These are phyloP conservation scores for Mythimna albipuncta DNA, from an alignment of 2,888 invertebrate genomes.

Conservation along the genomic window DNA sequence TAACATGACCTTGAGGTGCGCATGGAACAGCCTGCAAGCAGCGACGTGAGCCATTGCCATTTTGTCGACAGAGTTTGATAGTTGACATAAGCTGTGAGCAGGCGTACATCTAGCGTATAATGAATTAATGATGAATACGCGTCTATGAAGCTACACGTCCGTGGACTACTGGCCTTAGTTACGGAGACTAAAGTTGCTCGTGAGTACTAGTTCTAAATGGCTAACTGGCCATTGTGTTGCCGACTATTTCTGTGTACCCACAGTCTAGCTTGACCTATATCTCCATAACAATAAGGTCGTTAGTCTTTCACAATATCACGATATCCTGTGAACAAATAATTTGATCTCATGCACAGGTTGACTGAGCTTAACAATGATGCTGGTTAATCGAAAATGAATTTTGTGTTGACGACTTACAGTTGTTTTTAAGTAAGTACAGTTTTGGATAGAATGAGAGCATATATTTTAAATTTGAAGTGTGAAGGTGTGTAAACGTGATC, in stretches of 20 bases:
- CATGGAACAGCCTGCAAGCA: too few species aligned
- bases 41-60: too few species aligned
- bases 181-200: too few species aligned
- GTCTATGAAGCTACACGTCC: too few species aligned
- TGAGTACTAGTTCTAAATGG: conserved; percentile 5
- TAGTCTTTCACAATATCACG: conserved; percentile 62
- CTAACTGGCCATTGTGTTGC: conserved; percentile 52
- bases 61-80: too few species aligned
- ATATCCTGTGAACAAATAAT: conserved; percentile 58
- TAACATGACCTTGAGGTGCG: too few species aligned
- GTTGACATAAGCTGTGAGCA: too few species aligned
- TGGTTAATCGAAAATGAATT: not conserved
- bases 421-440: not conserved
- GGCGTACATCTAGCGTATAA: too few species aligned
- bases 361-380: conserved; percentile 1
- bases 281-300: conserved; percentile 62
- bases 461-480: conserved; percentile 46
- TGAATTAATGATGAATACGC: too few species aligned
- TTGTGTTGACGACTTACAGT: not conserved
- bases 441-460: conserved; percentile 24
- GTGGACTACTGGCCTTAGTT: too few species aligned
- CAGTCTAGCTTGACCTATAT: conserved; percentile 56
- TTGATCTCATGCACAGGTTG: conserved; percentile 33
- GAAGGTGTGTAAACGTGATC: conserved; percentile 58
- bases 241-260: conserved; percentile 38